Conservation (phyloP, 2,888 invertebrate genomes). For the Amorpha juglandis region DNA sequence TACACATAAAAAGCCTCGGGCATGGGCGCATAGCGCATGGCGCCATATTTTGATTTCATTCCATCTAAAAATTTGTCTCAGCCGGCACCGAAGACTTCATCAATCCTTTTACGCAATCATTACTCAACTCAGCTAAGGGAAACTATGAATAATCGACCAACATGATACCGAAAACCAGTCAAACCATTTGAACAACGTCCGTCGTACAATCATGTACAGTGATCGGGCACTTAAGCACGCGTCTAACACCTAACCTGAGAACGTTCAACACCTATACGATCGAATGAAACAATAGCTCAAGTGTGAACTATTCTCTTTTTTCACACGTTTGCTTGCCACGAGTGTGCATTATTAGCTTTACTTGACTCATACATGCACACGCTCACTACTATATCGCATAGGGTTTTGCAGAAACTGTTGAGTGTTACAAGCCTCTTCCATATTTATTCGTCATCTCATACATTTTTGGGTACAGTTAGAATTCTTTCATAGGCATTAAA, state of each 20-base stretch:
- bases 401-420: no score
- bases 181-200: background rate
- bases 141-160: background rate
- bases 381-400: no score
- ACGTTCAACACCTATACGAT: background rate
- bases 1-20: no score
- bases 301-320: background rate
- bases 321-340: slow-evolving; percentile 3
- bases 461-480: no score
- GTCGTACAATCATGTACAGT: background rate
- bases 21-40: no score
- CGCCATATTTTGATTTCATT: no score
- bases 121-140: background rate
- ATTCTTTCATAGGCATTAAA: slow-evolving; percentile 5
- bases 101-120: background rate
- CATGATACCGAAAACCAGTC: background rate
- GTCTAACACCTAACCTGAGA: background rate
- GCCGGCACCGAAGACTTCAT: background rate
- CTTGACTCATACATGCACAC: background rate
- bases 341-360: background rate
- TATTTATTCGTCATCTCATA: no score
- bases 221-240: slow-evolving; percentile 7
- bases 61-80: no score
- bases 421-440: no score
- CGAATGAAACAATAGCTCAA: slow-evolving; percentile 7